phyloP scores from a whole-genome alignment of 2,113 vertebrate species.

The Raphicerus campestris region DNA sequence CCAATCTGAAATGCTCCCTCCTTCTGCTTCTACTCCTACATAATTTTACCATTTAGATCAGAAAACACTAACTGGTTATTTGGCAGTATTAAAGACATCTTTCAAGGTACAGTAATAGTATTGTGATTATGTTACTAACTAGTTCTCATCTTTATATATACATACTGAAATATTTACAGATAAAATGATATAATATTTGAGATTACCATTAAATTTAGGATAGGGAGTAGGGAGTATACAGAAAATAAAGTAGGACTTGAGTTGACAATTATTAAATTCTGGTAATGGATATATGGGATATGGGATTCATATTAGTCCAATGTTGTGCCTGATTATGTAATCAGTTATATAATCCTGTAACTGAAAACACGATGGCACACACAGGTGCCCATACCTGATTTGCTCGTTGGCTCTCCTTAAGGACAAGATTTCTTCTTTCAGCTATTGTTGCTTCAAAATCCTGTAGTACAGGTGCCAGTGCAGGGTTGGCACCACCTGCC shows the following conservation, averaged over 20 bases:
- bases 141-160: background rate
- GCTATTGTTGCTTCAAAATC: slow-evolving; percentile 98
- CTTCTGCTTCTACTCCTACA: background rate
- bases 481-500: slow-evolving; percentile 97
- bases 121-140: background rate
- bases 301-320: background rate
- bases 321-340: background rate
- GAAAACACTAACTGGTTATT: background rate
- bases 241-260: background rate
- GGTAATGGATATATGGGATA: background rate
- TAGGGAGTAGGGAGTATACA: background rate
- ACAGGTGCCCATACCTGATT: slow-evolving; percentile 85
- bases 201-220: background rate
- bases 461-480: slow-evolving; percentile 94
- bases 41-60: background rate
- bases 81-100: background rate
- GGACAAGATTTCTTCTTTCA: slow-evolving; percentile 91
- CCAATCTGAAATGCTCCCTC: background rate
- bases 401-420: slow-evolving; percentile 94
- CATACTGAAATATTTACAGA: background rate
- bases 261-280: background rate
- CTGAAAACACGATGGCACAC: background rate
- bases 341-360: background rate
- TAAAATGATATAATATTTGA: background rate
- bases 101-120: background rate